Conservation (phyloP, 2,797 vertebrate genomes). For the Sebastes kiyomatsui region DNA sequence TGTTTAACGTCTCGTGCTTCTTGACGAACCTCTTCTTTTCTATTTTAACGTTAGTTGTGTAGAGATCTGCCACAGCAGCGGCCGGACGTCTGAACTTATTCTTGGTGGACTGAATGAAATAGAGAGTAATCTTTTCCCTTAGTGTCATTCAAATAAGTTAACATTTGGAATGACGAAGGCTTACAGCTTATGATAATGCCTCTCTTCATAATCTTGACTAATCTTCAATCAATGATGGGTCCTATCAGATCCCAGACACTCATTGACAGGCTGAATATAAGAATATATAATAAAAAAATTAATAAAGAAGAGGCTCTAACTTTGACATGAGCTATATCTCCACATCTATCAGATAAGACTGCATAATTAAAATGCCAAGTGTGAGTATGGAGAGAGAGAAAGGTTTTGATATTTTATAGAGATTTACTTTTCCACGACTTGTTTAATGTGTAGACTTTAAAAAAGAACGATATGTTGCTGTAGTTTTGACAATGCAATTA, state of each 20-base stretch:
- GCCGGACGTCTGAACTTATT: conserved; percentile 20
- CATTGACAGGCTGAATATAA: conserved; percentile 81
- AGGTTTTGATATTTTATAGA: conserved; percentile 71
- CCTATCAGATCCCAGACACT: conserved; percentile 76
- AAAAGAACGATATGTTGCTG: conserved; percentile 51
- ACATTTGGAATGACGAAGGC: conserved; percentile 62
- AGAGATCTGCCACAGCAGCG: background rate
- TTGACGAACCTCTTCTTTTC: conserved; percentile 11
- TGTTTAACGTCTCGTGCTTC: background rate
- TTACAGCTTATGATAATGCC: conserved; percentile 66
- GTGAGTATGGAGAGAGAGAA: conserved; percentile 56
- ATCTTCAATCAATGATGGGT: conserved; percentile 79
- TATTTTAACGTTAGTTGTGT: background rate
- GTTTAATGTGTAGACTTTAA: conserved; percentile 66
- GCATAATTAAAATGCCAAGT: conserved; percentile 87
- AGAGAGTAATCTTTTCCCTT: conserved; percentile 22
- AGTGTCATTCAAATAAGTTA: conserved; percentile 64
- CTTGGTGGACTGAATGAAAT: conserved; percentile 30
- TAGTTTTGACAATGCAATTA: conserved; percentile 82
- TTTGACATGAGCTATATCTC: conserved; percentile 80
- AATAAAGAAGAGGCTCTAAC: conserved; percentile 82
- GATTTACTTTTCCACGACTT: conserved; percentile 75
- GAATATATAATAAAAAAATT: conserved; percentile 82
- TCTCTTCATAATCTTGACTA: conserved; percentile 70
- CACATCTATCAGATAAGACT: conserved; percentile 84